phyloP scores from a whole-genome alignment of 2,888 invertebrate species.

The Colostygia pectinataria region DNA sequence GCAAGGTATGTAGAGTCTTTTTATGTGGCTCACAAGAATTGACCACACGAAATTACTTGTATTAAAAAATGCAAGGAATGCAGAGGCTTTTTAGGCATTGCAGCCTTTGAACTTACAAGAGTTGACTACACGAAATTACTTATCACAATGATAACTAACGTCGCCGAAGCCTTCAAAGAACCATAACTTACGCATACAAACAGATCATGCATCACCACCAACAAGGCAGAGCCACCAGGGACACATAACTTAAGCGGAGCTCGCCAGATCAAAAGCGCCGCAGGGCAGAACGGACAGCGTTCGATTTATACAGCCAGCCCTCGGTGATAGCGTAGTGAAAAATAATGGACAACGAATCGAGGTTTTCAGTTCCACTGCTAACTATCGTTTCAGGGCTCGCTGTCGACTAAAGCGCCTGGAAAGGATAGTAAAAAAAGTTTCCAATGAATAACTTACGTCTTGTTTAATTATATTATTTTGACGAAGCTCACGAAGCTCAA shows the following conservation, averaged over 20 bases:
- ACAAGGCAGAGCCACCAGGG: conserved; percentile 56
- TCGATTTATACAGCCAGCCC: conserved; percentile 54
- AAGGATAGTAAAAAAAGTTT: too few relatives aligned
- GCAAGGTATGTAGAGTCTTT: too few relatives aligned
- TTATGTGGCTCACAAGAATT: too few relatives aligned
- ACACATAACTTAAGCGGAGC: conserved; percentile 71
- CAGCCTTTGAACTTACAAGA: too few relatives aligned
- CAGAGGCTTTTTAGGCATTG: too few relatives aligned
- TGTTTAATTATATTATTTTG: too few relatives aligned
- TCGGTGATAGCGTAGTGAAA: conserved; percentile 30
- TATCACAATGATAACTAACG: background rate
- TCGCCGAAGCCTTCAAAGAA: conserved; percentile 5
- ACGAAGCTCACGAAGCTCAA: too few relatives aligned
- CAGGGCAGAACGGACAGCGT: conserved; percentile 55
- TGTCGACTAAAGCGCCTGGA: conserved; percentile 1
- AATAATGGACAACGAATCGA: conserved; percentile 21
- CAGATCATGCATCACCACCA: conserved; percentile 27
- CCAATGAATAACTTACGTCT: too few relatives aligned
- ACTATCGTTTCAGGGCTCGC: background rate
- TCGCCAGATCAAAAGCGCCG: conserved; percentile 66
- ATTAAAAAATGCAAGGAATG: too few relatives aligned
- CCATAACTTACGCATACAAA: conserved; percentile 25
- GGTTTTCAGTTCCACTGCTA: conserved; percentile 15
- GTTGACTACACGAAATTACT: too few relatives aligned
- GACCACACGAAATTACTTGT: too few relatives aligned